Evolutionary conservation across 1,140 invertebrate species (phyloP).

Genomic region (Drosophila pseudoobscura): DNA sequence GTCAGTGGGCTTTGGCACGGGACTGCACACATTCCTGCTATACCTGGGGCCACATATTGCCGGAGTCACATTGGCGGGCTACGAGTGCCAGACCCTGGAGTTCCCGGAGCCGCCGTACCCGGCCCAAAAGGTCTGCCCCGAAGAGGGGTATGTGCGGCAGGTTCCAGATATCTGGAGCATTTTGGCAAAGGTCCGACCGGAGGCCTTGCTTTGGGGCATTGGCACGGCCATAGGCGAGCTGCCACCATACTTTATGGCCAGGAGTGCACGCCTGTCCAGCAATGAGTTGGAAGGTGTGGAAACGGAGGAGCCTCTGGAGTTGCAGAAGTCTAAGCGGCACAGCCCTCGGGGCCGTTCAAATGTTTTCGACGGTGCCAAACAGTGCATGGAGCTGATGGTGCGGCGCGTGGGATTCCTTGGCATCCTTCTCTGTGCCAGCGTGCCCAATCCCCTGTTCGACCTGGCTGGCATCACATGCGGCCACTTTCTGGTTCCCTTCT

Average conservation of each 20-base stretch:
- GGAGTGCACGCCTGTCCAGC: conserved; percentile 91
- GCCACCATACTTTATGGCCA: conserved; percentile 98
- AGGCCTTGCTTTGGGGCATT: conserved; percentile 98
- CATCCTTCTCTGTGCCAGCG: conserved; percentile 98
- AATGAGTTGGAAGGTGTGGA: conserved; percentile 86
- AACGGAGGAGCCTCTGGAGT: conserved; percentile 84
- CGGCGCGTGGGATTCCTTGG: conserved; percentile 97
- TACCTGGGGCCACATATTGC: conserved; percentile 97
- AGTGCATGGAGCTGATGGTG: conserved; percentile 95
- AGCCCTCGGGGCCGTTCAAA: conserved; percentile 85
- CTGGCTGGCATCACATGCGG: conserved; percentile 99
- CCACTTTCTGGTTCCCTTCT: conserved; percentile 99
- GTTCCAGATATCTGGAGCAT: conserved; percentile 91
- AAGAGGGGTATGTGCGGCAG: conserved; percentile 85
- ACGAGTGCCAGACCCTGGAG: conserved; percentile 96
- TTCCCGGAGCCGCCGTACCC: conserved; percentile 97
- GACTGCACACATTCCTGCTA: conserved; percentile 98
- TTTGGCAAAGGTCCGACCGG: conserved; percentile 95
- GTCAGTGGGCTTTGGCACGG: conserved; percentile 98
- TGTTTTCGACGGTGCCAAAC: conserved; percentile 87
- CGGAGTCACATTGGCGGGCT: conserved; percentile 97
- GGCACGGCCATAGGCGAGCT: conserved; percentile 98
- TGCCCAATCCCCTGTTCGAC: conserved; percentile 99
- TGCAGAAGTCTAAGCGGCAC: conserved; percentile 85
- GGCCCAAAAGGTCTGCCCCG: conserved; percentile 92